Base-by-base conservation (phyloP, 2,113 vertebrate genomes). In the Paedocypris sp. region DNA sequence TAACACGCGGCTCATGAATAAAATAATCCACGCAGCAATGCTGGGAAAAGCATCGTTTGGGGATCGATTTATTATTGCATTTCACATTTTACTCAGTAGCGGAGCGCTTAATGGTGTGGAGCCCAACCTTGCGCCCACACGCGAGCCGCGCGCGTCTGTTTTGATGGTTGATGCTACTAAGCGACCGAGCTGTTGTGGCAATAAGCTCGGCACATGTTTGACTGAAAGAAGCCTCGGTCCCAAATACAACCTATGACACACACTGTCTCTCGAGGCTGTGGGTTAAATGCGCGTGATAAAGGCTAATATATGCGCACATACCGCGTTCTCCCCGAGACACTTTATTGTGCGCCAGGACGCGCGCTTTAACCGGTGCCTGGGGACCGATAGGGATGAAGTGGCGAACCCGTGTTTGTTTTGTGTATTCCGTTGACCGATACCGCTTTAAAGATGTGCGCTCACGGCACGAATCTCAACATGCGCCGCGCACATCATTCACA, bases 1-100 rank as follows among this genome's bases (percentile, higher is more conserved):
- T 75, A 83, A 78, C 77, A 79, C 66, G 71, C 68, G 66, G 67
- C 68, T 73, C 71, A 63, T 79, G 79, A 85, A 84, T 80, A 81
- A 81, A 78, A 79, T 70, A 78, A 81, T 61, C 38, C 51, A 23
- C 45, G 54, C 73, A 57, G 66, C 70, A 46, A 60, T 36, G 32
- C 32, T 18, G 46, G 28, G 47, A 61, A 71, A 56, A 69, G 23
- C 35, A 50, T 70, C 62, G 69, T 64, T 64, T 28, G 58, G 52
- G 47, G 32, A 64, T 50, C 41, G 76, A 79, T 73, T 79, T 77
- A 82, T 80, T 72, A 49, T 62, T 42, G 15, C 60, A 56, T 57
- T 61, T 42, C 60, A 60, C 19, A 42, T 66, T 67, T 47, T 50
- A 68, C 35, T 57, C 66, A 66, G 68, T 71, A 72, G 76, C 65